Evolutionary conservation across 2,113 vertebrate species (phyloP), one percentile per base, ranked within the genome.

Genomic region (Pungitius pungitius): DNA sequence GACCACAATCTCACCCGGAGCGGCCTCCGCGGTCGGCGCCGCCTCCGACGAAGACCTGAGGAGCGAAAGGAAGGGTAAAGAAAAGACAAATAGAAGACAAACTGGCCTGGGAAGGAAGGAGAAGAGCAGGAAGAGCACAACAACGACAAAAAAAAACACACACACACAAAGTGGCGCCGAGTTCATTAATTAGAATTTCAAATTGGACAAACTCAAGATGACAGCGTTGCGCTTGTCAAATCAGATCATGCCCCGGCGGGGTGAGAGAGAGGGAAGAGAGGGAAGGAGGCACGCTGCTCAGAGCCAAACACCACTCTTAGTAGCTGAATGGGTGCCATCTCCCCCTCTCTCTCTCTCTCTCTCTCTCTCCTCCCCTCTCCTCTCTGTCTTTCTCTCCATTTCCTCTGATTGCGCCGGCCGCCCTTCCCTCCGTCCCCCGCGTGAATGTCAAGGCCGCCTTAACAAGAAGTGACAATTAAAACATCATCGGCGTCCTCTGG

Each of bases 101-200:
- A 90, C 57, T 75, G 75, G 85, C 82, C 85, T 37, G 7, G 64
- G 71, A 87, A 56, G 61, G 77, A 72, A 77, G 67, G 81, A 75
- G 59, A 54, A 71, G 66, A 67, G 43, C 59, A 81, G 30, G 75
- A 56, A 77, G 52, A 73, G 3, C 47, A 47, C 26, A 37, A 61
- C 39, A 45, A 73, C 61, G 72, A 75, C 61, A 70, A 67, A 75
- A 75, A 81, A 78, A 63, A 78, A 65, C 18, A 83, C 64, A 90
- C 82, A 87, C 82, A 90, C 84, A 84, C 85, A 90, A 91, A 89
- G 90, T 91, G 90, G 90, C 85, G 78, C 77, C 37, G 80, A 92
- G 92, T 93, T 91, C 91, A 90, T 92, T 93, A 94, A 94, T 94
- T 94, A 93, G 88, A 94, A 91, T 92, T 94, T 93, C 89, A 93